Conservation (phyloP, 2,113 vertebrate genomes). For the Trichomycterus rosablanca region DNA sequence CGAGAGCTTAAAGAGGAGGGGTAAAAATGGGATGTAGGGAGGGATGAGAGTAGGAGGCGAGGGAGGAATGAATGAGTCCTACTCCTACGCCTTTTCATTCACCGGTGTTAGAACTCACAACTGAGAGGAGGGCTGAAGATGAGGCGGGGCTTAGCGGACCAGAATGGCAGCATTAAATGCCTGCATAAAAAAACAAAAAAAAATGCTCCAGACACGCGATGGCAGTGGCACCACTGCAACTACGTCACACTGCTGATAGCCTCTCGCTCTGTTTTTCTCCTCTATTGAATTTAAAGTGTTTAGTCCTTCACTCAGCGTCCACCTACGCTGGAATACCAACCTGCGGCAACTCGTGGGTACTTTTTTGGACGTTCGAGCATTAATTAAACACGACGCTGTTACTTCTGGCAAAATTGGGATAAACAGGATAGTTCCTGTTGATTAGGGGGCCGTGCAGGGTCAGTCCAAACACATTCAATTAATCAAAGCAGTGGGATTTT, state of each 20-base stretch:
- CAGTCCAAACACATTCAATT: no score
- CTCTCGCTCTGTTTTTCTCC: conserved; percentile 52
- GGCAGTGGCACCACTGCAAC: conserved; percentile 67
- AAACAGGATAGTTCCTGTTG: no score
- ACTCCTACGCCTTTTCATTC: conserved; percentile 69
- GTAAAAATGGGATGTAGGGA: conserved; percentile 2
- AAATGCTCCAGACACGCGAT: conserved; percentile 65
- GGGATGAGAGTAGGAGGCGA: conserved; percentile 51
- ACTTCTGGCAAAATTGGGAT: no score
- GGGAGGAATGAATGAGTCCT: conserved; percentile 67
- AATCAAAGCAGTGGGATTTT: no score
- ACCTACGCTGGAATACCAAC: conserved; percentile 3
- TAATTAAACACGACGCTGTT: no score
- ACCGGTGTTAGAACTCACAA: conserved; percentile 72
- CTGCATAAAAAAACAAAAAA: conserved; percentile 67
- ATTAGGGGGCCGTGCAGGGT: no score
- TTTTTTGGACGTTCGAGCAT: conserved; percentile 8
- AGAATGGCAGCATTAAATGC: conserved; percentile 60
- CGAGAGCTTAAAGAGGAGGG: conserved; percentile 14
- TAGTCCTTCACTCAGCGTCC: background rate
- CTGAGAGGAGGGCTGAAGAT: conserved; percentile 42
- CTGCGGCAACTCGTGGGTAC: background rate
- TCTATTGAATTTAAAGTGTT: conserved; percentile 52
- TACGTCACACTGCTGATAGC: conserved; percentile 69
- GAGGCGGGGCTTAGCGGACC: conserved; percentile 46